Evolutionary conservation across 2,113 vertebrate species (phyloP).

Genomic region (Tyto alba): DNA sequence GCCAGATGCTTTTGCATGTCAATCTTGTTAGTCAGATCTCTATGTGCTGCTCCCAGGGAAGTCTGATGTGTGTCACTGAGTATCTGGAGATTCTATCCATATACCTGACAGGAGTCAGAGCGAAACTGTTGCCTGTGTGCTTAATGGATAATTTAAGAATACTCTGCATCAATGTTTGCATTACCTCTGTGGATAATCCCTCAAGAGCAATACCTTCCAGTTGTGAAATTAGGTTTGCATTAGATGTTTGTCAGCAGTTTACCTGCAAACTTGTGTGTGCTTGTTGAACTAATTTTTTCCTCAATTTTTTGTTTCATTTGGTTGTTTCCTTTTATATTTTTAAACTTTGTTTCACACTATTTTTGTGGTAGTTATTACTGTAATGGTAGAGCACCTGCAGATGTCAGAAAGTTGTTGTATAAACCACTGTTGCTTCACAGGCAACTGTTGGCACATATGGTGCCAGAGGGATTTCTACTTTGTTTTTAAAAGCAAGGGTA

Average conservation of each 20-base stretch:
- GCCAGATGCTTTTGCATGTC: background rate
- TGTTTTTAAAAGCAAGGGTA: background rate
- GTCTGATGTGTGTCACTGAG: background rate
- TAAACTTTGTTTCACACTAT: background rate
- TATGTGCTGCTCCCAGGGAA: background rate
- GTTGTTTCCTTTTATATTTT: background rate
- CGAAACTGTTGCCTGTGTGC: background rate
- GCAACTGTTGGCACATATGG: background rate
- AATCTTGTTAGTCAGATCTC: background rate
- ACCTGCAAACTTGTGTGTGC: background rate
- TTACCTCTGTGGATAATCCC: background rate
- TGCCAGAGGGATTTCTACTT: background rate
- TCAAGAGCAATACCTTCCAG: background rate
- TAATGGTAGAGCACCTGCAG: background rate
- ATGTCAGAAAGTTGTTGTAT: background rate
- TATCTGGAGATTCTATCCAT: background rate
- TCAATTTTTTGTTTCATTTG: background rate
- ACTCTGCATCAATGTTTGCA: background rate
- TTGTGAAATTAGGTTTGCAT: background rate
- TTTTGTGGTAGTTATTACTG: background rate
- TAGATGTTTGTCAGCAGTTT: background rate
- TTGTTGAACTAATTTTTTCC: background rate
- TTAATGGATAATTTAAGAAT: background rate
- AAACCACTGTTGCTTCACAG: background rate
- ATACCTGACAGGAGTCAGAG: background rate